A percentile compares a stretch with the other conserved stretches of the same genome.
phyloP scores from a whole-genome alignment of 2,888 invertebrate species.

The Amitus sp. region DNA sequence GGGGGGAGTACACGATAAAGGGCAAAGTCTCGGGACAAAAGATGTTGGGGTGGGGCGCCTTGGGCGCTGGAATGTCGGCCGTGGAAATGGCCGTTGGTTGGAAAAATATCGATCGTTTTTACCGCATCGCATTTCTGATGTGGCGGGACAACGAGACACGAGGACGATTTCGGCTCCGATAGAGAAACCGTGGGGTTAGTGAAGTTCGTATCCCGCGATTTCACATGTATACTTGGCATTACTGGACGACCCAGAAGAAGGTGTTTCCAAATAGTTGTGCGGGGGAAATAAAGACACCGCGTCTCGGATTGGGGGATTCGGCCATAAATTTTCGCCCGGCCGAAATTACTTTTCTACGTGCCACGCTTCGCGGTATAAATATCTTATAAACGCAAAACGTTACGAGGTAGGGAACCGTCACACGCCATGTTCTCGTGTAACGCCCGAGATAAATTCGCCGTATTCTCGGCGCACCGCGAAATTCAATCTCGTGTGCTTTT shows the following conservation, averaged over 20 bases:
- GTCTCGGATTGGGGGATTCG: slow-evolving; percentile 8
- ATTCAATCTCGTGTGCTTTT: background rate
- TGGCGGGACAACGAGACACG: slow-evolving; percentile 36
- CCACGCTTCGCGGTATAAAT: slow-evolving; percentile 8
- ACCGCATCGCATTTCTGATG: slow-evolving; percentile 31
- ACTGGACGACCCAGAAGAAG: background rate
- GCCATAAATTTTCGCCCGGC: slow-evolving; percentile 7
- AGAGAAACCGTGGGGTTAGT: slow-evolving; percentile 7
- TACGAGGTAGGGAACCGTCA: background rate
- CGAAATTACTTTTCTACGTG: slow-evolving; percentile 10
- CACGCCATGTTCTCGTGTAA: background rate
- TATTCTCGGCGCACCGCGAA: background rate
- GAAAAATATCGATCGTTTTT: slow-evolving; percentile 42
- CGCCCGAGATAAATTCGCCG: background rate
- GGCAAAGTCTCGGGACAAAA: slow-evolving; percentile 37
- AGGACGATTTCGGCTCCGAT: slow-evolving; percentile 30
- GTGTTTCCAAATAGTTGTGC: background rate
- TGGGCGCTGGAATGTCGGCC: slow-evolving; percentile 46
- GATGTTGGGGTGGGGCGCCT: slow-evolving; percentile 32
- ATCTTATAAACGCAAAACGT: slow-evolving; percentile 5
- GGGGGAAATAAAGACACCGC: slow-evolving; percentile 7
- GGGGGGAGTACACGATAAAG: too few species aligned
- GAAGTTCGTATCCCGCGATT: background rate
- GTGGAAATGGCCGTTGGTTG: slow-evolving; percentile 44
- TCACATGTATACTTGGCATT: slow-evolving; percentile 1